A percentile compares a stretch with the other conserved stretches of the same genome.
Conservation (phyloP, 2,797 vertebrate genomes). For the Gephyroberyx darwinii region DNA sequence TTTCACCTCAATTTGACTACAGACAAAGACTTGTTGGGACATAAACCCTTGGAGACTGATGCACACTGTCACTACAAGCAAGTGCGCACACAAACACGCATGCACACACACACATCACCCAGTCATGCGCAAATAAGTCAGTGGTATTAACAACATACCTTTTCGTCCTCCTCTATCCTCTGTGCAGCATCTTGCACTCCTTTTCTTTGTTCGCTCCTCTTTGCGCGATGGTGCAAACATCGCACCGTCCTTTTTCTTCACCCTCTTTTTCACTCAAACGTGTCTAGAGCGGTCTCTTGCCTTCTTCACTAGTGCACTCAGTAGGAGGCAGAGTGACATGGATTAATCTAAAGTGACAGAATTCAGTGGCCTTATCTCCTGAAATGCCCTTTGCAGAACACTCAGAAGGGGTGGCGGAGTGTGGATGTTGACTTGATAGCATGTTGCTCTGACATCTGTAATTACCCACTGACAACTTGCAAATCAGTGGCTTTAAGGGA, state of each 20-base stretch:
- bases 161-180: constrained; percentile 14
- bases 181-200: neutral
- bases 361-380: constrained; percentile 35
- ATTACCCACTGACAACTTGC: constrained; percentile 48
- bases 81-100: constrained; percentile 9
- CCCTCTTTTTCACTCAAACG: constrained; percentile 2
- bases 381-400: constrained; percentile 40
- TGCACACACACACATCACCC: neutral
- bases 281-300: constrained; percentile 21
- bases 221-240: neutral
- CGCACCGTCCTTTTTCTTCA: constrained; percentile 4
- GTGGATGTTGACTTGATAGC: constrained; percentile 28
- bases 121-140: constrained; percentile 34
- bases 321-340: constrained; percentile 17
- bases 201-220: too few species aligned
- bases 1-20: constrained; percentile 49
- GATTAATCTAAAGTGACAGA: constrained; percentile 44
- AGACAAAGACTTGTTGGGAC: constrained; percentile 51
- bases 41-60: constrained; percentile 58
- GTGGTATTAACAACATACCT: constrained; percentile 7
- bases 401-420: constrained; percentile 5
- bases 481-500: constrained; percentile 31
- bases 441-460: constrained; percentile 40
- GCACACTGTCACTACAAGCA: constrained; percentile 27
- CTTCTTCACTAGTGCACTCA: constrained; percentile 14